Base-by-base conservation (phyloP, 2,888 invertebrate species). In the Drosophila phalerata region DNA sequence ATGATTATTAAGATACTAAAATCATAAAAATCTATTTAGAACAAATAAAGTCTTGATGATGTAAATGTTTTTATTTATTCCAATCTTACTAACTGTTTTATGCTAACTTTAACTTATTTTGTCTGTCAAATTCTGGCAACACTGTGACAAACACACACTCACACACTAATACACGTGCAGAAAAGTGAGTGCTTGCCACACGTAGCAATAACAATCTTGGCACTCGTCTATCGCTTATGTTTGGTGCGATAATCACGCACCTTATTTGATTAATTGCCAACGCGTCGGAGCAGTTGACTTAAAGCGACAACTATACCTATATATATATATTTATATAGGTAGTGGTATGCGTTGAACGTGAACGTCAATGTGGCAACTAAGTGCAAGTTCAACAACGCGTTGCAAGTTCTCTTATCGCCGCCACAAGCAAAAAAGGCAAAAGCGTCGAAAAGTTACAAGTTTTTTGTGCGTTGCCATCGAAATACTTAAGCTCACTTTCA, bases 231-330 rank as follows among this genome's bases (percentile, higher is more conserved):
- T 34, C 48, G 34, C 43, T 53, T 71, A 69, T 69, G 52, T 61
- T 37, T 52, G 51, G 37, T 66, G 85, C 76, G 77, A 88, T 87
- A 87, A 89, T 90, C 90, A 90, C 90, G 83, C 78, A 85, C 84
- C 83, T 89, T 85, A 88, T 84, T 85, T 90, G 91, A 90, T 90
- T 90, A 90, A 90, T 90, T 90, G 89, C 89, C 81, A 79, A 57
- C 60, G 76, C 79, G 81, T 78, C 73, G 52, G 22, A 71, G 52
- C 52, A 48, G 78, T 66, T 81, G 79, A 79, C 77, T 75, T 79
- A 61, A 76, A 71, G 71, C 65, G 70, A 75, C 68, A 47, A 37
- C 45, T 40, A 22, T 11, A 15, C 42, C 19, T 5, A 45, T 47
- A 48, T 15, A 43, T 5, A 63, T 10, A 57, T n/a, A 19, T 13